Conservation (phyloP, 2,888 invertebrate species). For the Acronicta psi region DNA sequence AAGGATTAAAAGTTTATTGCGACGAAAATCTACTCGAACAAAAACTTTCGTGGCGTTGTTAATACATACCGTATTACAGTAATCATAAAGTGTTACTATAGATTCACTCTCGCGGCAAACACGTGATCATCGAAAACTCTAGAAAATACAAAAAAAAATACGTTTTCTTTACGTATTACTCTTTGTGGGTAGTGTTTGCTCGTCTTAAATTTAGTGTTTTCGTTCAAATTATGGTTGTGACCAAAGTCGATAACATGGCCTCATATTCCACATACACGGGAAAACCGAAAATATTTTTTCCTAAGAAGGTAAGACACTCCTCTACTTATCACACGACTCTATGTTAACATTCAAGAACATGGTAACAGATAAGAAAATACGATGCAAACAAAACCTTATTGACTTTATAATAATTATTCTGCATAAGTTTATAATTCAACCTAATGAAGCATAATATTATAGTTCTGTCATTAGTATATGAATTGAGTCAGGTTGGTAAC, state of each 20-base stretch:
- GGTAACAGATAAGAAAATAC: conserved; percentile 52
- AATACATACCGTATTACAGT: conserved; percentile 67
- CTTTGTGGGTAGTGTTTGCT: conserved; percentile 76
- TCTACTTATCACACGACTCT: conserved; percentile 35
- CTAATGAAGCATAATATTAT: conserved; percentile 13
- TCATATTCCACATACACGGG: conserved; percentile 86
- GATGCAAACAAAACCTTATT: conserved; percentile 47
- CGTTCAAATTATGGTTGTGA: conserved; percentile 86
- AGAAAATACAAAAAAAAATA: conserved; percentile 72
- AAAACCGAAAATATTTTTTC: conserved; percentile 87
- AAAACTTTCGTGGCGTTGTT: conserved; percentile 78
- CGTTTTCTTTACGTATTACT: conserved; percentile 66
- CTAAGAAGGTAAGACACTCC: conserved; percentile 82
- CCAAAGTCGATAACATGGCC: conserved; percentile 87
- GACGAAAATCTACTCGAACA: conserved; percentile 78
- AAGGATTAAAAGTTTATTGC: conserved; percentile 84
- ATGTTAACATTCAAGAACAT: conserved; percentile 41
- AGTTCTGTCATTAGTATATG: neutral
- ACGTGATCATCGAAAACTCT: conserved; percentile 84
- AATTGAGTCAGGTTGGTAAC: neutral
- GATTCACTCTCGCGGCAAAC: conserved; percentile 67
- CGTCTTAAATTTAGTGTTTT: conserved; percentile 74
- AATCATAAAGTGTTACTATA: conserved; percentile 74
- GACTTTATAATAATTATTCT: conserved; percentile 24
- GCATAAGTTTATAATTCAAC: conserved; percentile 13